A percentile compares a stretch with the other conserved stretches of the same genome.
These are phyloP conservation scores for Sisyra terminalis DNA, from an alignment of 2,888 invertebrate genomes.

Conservation along the genomic window DNA sequence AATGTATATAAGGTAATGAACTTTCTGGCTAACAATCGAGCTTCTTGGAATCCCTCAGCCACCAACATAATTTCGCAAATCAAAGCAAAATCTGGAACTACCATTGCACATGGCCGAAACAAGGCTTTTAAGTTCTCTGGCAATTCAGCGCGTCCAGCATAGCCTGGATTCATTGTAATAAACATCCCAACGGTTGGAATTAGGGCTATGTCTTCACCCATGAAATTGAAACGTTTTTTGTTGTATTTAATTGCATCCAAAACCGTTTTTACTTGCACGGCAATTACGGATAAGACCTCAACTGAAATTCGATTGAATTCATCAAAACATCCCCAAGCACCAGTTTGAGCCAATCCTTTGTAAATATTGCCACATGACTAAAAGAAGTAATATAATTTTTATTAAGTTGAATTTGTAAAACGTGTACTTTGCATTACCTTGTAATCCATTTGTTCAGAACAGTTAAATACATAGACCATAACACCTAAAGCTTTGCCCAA, in stretches of 20 bases:
- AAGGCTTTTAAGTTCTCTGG: slow-evolving; percentile 66
- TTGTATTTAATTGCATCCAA: slow-evolving; percentile 76
- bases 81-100: slow-evolving; percentile 89
- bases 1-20: slow-evolving; percentile 86
- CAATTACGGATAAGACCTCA: slow-evolving; percentile 88
- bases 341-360: slow-evolving; percentile 89
- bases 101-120: slow-evolving; percentile 89
- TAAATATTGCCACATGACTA: slow-evolving; percentile 82
- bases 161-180: slow-evolving; percentile 94
- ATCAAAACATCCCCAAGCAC: slow-evolving; percentile 95
- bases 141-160: slow-evolving; percentile 79
- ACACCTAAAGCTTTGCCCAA: slow-evolving; percentile 84
- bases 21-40: slow-evolving; percentile 75
- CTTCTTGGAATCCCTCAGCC: slow-evolving; percentile 89
- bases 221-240: slow-evolving; percentile 65
- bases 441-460: slow-evolving; percentile 95
- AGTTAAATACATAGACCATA: slow-evolving; percentile 96
- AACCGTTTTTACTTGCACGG: slow-evolving; percentile 79
- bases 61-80: slow-evolving; percentile 96
- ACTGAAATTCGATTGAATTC: slow-evolving; percentile 92
- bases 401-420: slow-evolving; percentile 17
- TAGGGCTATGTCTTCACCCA: slow-evolving; percentile 63
- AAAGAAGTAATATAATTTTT: neutral
- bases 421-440: slow-evolving; percentile 26
- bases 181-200: slow-evolving; percentile 75